A percentile compares a stretch with the other conserved stretches of the same genome.
Conservation (phyloP, 1,140 invertebrate genomes). For the Drosophila ficusphila region DNA sequence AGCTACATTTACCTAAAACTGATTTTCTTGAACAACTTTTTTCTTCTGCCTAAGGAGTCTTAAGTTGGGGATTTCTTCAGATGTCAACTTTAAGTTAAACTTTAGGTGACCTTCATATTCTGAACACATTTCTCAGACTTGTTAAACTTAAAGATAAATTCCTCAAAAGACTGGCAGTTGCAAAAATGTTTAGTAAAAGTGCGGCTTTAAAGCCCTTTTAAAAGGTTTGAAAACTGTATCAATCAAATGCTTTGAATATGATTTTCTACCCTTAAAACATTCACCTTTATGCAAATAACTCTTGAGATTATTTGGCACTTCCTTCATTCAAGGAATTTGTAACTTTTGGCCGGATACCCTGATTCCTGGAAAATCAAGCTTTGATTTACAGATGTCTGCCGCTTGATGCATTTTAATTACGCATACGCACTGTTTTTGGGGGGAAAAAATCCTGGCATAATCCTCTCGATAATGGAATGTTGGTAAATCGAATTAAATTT, state of each 20-base stretch:
- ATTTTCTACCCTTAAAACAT: not conserved
- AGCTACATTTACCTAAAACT: constrained; percentile 6
- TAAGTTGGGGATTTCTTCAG: constrained; percentile 15
- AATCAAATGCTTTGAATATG: too few relatives aligned
- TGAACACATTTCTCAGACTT: not conserved
- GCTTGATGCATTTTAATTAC: constrained; percentile 34
- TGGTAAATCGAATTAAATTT: constrained; percentile 35
- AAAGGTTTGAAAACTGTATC: too few relatives aligned
- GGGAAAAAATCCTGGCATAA: not conserved
- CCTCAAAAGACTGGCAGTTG: not conserved
- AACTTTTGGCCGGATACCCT: not conserved
- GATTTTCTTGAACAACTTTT: constrained; percentile 1
- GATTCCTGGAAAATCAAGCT: not conserved
- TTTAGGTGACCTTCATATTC: not conserved
- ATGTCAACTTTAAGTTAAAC: constrained; percentile 1
- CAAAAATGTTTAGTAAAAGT: too few relatives aligned
- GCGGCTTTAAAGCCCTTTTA: too few relatives aligned
- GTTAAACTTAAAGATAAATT: not conserved
- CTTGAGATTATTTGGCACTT: not conserved
- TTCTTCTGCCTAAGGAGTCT: not conserved
- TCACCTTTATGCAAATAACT: not conserved
- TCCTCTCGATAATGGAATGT: constrained; percentile 31
- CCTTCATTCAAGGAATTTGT: not conserved
- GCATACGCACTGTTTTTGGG: not conserved
- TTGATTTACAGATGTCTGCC: constrained; percentile 3